phyloP scores from a whole-genome alignment of 1,140 invertebrate species.

The Macrosteles quadrilineatus region DNA sequence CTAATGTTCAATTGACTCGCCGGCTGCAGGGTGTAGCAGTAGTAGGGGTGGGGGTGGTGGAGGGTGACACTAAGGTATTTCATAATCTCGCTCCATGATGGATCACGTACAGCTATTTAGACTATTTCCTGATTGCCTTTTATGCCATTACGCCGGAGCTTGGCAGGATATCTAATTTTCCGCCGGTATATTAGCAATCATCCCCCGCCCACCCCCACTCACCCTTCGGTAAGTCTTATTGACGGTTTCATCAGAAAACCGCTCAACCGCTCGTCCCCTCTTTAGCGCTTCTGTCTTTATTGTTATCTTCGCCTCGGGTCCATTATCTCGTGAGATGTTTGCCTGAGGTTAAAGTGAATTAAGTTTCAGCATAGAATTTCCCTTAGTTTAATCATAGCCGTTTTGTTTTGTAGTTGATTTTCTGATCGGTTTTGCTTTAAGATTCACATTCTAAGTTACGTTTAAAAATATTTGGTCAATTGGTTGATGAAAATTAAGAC shows the following conservation, averaged over 20 bases:
- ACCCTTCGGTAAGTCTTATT: background rate
- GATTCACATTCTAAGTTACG: too few relatives aligned
- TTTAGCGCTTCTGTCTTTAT: background rate
- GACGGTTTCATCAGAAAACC: constrained; percentile 23
- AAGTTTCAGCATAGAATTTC: too few relatives aligned
- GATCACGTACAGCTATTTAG: constrained; percentile 37
- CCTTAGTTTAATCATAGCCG: too few relatives aligned
- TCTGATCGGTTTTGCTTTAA: too few relatives aligned
- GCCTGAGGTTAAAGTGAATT: too few relatives aligned
- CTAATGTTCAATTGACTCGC: too few relatives aligned
- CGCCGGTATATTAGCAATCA: constrained; percentile 36
- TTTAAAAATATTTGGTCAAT: too few relatives aligned
- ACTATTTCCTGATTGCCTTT: constrained; percentile 40
- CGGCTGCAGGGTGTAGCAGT: background rate
- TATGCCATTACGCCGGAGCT: constrained; percentile 33
- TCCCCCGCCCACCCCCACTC: background rate
- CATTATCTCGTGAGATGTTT: too few relatives aligned
- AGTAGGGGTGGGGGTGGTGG: background rate
- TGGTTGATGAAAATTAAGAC: too few relatives aligned
- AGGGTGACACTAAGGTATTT: constrained; percentile 28
- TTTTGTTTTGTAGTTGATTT: too few relatives aligned
- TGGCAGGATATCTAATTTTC: constrained; percentile 31
- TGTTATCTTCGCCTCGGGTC: background rate
- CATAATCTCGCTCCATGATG: constrained; percentile 34
- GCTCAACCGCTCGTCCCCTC: background rate